Evolutionary conservation across 2,797 vertebrate species (phyloP).

Genomic region (Neopelma chrysocephalum): DNA sequence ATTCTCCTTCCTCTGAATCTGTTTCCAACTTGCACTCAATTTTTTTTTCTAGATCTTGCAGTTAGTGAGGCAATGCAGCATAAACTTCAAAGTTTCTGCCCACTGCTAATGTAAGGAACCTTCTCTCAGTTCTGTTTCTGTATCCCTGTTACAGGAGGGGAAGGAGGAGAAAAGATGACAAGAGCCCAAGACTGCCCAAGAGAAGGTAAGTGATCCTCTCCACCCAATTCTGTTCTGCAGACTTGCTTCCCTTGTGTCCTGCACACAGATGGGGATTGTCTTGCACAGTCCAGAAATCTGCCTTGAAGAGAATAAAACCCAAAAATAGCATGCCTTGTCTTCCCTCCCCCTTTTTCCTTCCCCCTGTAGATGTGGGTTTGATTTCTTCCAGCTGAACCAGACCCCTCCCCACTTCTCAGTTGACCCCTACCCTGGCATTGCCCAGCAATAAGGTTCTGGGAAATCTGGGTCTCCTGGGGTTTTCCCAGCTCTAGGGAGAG

Average conservation of each 20-base stretch:
- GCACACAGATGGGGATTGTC: not conserved
- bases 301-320: not conserved
- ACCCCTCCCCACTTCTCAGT: not conserved
- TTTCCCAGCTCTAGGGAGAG: not conserved
- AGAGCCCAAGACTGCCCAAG: conserved; percentile 94
- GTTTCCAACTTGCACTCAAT: not conserved
- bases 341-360: not conserved
- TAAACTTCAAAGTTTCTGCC: not conserved
- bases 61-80: not conserved
- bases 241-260: not conserved
- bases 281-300: not conserved
- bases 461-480: not conserved
- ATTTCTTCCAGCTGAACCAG: not conserved
- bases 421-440: not conserved
- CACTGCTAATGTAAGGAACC: not conserved
- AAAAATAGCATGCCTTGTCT: not conserved
- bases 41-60: not conserved
- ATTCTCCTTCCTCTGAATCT: not conserved
- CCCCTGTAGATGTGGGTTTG: not conserved
- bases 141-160: conserved; percentile 84
- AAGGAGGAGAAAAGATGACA: conserved; percentile 95
- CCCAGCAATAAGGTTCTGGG: not conserved
- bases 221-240: not conserved
- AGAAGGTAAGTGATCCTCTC: conserved; percentile 82
- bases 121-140: not conserved